These are phyloP conservation scores for Thamnophis sirtalis DNA, from an alignment of 2,113 vertebrate genomes.

Conservation along the genomic window DNA sequence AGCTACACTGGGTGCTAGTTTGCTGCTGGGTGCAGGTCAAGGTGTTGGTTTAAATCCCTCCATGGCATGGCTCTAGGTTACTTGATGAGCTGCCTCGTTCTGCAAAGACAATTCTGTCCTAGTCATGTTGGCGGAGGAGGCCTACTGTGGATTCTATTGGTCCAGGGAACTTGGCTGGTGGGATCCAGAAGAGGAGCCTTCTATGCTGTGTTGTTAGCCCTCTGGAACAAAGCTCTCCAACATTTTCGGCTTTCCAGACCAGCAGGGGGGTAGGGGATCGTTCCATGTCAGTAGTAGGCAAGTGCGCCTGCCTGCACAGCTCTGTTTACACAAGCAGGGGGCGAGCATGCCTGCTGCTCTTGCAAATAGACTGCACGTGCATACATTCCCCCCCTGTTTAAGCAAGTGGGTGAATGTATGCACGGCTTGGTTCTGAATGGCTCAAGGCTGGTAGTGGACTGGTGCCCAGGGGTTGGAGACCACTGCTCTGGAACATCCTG, in stretches of 20 bases:
- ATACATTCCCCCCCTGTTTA: background rate
- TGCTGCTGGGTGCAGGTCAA: background rate
- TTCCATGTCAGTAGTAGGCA: background rate
- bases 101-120: background rate
- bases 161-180: background rate
- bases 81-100: background rate
- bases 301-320: background rate
- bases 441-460: background rate
- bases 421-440: background rate
- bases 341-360: background rate
- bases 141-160: background rate
- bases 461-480: background rate
- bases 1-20: background rate
- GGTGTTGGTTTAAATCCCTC: background rate
- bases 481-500: background rate
- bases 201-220: background rate
- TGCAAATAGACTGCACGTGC: background rate
- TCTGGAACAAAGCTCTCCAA: background rate
- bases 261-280: fast-evolving
- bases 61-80: background rate
- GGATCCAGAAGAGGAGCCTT: background rate
- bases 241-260: background rate
- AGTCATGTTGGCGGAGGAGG: background rate
- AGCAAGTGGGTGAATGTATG: background rate
- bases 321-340: background rate